Evolutionary conservation across 2,797 vertebrate genomes (phyloP).

Genomic region (Malurus splendens): DNA sequence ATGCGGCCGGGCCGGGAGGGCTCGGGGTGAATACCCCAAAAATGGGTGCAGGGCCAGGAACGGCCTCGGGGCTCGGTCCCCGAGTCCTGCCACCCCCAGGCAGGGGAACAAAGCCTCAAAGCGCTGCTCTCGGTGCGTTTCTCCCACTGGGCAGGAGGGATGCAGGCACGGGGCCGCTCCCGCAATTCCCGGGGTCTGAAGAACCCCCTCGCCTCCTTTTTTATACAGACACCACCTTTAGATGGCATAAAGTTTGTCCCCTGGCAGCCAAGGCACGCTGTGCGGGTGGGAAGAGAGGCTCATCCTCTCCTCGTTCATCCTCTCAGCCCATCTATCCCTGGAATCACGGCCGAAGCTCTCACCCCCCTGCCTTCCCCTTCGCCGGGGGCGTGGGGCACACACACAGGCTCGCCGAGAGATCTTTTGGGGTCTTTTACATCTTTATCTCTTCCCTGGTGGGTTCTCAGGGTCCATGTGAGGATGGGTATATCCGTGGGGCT

Average conservation of each 20-base stretch:
- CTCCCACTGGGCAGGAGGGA: background rate
- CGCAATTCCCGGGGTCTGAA: fast-evolving
- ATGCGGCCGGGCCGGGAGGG: no score
- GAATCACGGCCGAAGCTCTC: fast-evolving
- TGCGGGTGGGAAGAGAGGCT: background rate
- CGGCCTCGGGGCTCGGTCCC: background rate
- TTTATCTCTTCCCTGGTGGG: background rate
- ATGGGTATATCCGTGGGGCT: background rate
- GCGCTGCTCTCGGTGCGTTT: fast-evolving
- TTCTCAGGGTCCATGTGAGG: fast-evolving
- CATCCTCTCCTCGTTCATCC: background rate
- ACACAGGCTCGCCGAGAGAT: fast-evolving
- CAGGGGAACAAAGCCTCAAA: fast-evolving
- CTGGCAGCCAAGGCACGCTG: fast-evolving
- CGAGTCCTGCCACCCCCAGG: fast-evolving
- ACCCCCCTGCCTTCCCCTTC: background rate
- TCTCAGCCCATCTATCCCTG: background rate
- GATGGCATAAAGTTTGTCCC: fast-evolving
- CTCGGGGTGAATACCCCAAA: no score
- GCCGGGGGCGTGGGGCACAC: fast-evolving
- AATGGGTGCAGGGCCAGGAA: fast-evolving
- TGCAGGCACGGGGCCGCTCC: background rate
- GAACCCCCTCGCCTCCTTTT: background rate
- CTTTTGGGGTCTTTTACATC: background rate
- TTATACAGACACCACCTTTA: background rate